Evolutionary conservation across 2,797 vertebrate species (phyloP).

Genomic region (Acanthurus leucopareius): DNA sequence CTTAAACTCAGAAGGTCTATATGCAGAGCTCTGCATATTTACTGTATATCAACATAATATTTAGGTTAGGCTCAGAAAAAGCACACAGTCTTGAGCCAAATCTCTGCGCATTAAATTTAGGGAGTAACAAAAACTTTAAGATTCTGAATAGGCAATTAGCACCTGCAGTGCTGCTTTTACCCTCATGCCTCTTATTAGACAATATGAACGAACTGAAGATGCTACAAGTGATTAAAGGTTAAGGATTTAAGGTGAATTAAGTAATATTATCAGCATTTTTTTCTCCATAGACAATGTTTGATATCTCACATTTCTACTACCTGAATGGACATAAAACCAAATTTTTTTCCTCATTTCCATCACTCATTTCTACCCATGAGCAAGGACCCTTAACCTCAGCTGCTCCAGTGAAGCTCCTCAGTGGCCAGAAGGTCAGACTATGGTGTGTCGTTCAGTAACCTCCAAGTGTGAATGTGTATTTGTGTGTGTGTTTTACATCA

Average conservation of each 20-base stretch:
- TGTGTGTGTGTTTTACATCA: neutral
- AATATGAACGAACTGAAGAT: neutral
- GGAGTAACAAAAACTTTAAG: constrained; percentile 32
- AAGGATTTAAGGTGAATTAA: neutral
- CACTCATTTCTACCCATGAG: constrained; percentile 7
- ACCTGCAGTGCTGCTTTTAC: neutral
- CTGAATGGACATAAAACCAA: neutral
- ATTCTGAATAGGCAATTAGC: constrained; percentile 17
- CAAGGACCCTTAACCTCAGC: neutral
- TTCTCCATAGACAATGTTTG: too few species aligned
- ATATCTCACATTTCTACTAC: neutral
- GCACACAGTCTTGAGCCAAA: constrained; percentile 54
- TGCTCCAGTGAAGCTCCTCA: too few species aligned
- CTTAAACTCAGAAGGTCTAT: constrained; percentile 78
- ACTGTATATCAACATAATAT: constrained; percentile 80
- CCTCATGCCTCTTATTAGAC: neutral
- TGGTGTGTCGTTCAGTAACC: neutral
- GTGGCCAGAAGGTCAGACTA: too few species aligned
- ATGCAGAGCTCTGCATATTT: constrained; percentile 82
- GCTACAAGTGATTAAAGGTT: constrained; percentile 4
- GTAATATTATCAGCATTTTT: neutral
- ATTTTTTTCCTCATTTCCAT: constrained; percentile 20
- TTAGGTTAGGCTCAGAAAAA: constrained; percentile 77
- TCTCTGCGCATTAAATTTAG: constrained; percentile 43
- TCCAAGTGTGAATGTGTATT: neutral